Evolutionary conservation across 1,140 invertebrate species (phyloP).

Genomic region (Papilio machaon): DNA sequence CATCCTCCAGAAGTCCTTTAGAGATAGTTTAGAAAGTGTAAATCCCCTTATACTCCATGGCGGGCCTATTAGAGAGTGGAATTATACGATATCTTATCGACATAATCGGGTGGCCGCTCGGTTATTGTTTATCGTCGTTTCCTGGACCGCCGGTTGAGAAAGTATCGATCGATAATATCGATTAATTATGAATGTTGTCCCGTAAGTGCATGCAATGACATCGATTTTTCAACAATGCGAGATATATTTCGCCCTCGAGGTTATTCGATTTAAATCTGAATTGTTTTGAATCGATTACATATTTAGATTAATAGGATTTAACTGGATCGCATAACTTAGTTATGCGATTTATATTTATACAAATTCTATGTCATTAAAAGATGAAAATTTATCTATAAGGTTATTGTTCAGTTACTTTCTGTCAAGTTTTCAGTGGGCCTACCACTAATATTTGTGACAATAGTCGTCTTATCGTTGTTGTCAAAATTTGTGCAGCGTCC

Average conservation of each 20-base stretch:
- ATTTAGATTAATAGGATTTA: slow-evolving; percentile 11
- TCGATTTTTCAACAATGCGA: slow-evolving; percentile 58
- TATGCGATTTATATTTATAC: not conserved
- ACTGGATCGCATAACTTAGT: not conserved
- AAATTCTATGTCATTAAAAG: not conserved
- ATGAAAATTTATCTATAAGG: not conserved
- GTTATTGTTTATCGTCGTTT: slow-evolving; percentile 78
- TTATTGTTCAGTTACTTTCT: not conserved
- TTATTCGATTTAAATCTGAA: slow-evolving; percentile 35
- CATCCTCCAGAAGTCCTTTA: slow-evolving; percentile 65
- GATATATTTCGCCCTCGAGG: slow-evolving; percentile 42
- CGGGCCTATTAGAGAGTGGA: slow-evolving; percentile 73
- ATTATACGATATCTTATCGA: slow-evolving; percentile 76
- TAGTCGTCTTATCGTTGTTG: too few relatives aligned
- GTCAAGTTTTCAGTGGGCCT: not conserved
- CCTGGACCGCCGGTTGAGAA: slow-evolving; percentile 61
- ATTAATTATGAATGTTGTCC: slow-evolving; percentile 75
- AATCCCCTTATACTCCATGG: slow-evolving; percentile 71
- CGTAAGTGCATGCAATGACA: slow-evolving; percentile 66
- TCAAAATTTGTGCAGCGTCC: too few relatives aligned
- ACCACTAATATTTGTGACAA: too few relatives aligned
- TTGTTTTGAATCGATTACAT: slow-evolving; percentile 36
- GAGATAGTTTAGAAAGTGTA: slow-evolving; percentile 79
- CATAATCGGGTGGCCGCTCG: slow-evolving; percentile 68
- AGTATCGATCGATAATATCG: slow-evolving; percentile 73